Base-by-base conservation (phyloP, 2,888 invertebrate species). In the Zhuqinia jingwanae region DNA sequence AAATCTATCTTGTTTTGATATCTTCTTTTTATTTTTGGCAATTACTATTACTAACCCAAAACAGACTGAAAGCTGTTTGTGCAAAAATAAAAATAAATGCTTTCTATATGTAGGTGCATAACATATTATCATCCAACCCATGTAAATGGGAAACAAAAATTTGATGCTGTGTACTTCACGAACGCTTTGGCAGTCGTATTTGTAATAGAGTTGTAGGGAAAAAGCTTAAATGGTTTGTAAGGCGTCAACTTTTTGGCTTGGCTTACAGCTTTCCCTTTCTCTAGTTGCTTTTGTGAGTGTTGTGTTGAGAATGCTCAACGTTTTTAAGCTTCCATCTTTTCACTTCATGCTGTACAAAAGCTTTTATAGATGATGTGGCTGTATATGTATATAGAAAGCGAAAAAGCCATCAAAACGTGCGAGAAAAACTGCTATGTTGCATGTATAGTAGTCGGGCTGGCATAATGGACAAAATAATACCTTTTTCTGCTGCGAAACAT, bases 1-100 rank as follows among this genome's bases (percentile, higher is more conserved):
- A 68, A 68, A 68, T 68, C 65, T 68, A 68, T 68, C 22, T 22
- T 1, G 63, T 17, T 36, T 63, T 30, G 36, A 36, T 63, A 63
- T 63, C 63, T 30, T 63, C 15, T 63, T 63, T 63, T 63, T 63
- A 36, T 63, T 63, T 63, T 63, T 63, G 63, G 63, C 63, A 63
- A 63, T 63, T 63, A 63, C 36, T 47, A 8, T n/a, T n/a, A n/a
- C 30, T 30, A 63, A 17, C 50, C 5, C 2, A 13, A 50, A n/a
- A 50, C 5, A 53, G 17, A 53, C 6, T 53, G 53, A 17, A n/a
- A 53, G 17, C 20, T 53, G 36, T 36, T 36, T 8, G 36, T 36
- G 36, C 8, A 36, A 36, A 36, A n/a, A 50, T 50, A n/a, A 13
- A 53, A 53, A 53, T 53, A n/a, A 17, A 53, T 53, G 53, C 53